These are phyloP conservation scores for Equus quagga DNA, from an alignment of 2,113 vertebrate genomes.

Conservation along the genomic window DNA sequence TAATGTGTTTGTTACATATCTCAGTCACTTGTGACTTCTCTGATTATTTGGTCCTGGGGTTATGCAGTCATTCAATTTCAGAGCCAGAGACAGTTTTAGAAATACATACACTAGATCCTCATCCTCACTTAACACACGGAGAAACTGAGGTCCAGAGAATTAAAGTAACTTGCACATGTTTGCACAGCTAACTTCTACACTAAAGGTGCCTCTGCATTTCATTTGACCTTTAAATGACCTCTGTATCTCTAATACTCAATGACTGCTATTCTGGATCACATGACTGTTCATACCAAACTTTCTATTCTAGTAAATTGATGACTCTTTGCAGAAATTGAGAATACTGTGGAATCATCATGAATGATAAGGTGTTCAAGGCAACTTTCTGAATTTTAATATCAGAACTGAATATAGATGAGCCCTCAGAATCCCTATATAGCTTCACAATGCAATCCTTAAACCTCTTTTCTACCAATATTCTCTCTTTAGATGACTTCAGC, in stretches of 20 bases:
- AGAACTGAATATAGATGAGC: background rate
- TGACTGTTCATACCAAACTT: background rate
- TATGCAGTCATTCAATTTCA: background rate
- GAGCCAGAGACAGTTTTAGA: background rate
- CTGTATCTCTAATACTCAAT: background rate
- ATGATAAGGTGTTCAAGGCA: background rate
- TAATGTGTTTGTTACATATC: background rate
- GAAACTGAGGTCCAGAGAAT: constrained; percentile 9
- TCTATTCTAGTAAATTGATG: background rate
- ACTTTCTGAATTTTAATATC: constrained; percentile 23
- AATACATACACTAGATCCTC: background rate
- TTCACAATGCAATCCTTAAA: constrained; percentile 38
- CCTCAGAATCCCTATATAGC: background rate
- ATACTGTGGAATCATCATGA: background rate
- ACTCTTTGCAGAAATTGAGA: background rate
- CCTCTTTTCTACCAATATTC: background rate
- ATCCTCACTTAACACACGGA: background rate
- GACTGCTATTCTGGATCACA: background rate
- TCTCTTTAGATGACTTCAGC: background rate
- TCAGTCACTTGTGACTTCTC: constrained; percentile 28
- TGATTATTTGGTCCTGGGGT: background rate
- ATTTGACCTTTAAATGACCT: background rate
- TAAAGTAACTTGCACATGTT: background rate
- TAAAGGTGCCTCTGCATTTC: background rate
- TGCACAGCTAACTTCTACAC: background rate